Evolutionary conservation across 1,140 invertebrate species (phyloP).

Genomic region (Nasonia giraulti): DNA sequence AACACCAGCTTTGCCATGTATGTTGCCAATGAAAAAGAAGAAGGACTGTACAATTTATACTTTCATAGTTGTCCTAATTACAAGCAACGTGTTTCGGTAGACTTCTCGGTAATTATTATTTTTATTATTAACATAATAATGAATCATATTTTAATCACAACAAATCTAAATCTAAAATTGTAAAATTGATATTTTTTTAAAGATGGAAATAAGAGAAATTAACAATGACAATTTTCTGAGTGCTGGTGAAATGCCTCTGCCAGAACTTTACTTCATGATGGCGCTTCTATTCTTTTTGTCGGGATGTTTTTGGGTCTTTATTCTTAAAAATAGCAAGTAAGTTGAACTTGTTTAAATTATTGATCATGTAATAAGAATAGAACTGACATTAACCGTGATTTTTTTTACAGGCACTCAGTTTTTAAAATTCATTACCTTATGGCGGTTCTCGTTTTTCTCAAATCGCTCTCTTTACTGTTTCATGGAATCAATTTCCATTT

Average conservation of each 20-base stretch:
- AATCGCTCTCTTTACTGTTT: slow-evolving; percentile 93
- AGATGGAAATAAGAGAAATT: slow-evolving; percentile 90
- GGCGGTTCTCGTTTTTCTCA: slow-evolving; percentile 94
- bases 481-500: slow-evolving; percentile 98
- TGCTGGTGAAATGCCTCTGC: slow-evolving; percentile 97
- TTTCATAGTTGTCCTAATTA: slow-evolving; percentile 96
- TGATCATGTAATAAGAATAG: neutral
- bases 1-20: slow-evolving; percentile 83
- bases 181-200: slow-evolving; percentile 56
- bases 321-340: slow-evolving; percentile 89
- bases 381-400: slow-evolving; percentile 43
- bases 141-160: slow-evolving; percentile 2
- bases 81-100: slow-evolving; percentile 74
- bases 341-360: slow-evolving; percentile 50
- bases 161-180: neutral
- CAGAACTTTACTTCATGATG: slow-evolving; percentile 93
- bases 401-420: slow-evolving; percentile 82
- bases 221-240: slow-evolving; percentile 94
- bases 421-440: slow-evolving; percentile 98
- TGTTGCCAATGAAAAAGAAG: slow-evolving; percentile 84
- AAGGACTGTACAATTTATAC: slow-evolving; percentile 96
- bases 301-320: slow-evolving; percentile 93
- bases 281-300: slow-evolving; percentile 92
- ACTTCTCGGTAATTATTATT: slow-evolving; percentile 78
- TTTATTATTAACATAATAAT: slow-evolving; percentile 28